Evolutionary conservation across 2,888 invertebrate species (phyloP).

Genomic region (Drosophila nr. perissopoda): DNA sequence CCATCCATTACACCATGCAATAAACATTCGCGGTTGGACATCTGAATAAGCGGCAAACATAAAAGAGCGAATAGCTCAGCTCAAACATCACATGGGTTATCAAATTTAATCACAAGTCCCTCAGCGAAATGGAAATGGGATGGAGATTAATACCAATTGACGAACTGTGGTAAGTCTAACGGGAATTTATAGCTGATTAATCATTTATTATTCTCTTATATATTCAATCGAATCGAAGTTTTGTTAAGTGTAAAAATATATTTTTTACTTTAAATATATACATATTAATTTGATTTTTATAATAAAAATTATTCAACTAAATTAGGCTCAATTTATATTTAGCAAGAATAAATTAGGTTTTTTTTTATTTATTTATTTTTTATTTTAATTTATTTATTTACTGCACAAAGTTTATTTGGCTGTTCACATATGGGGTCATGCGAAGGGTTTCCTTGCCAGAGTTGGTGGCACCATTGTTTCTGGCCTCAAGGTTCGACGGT

Average conservation of each 20-base stretch:
- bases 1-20: slow-evolving; percentile 25
- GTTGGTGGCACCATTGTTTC: background rate
- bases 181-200: no score
- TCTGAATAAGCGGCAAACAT: slow-evolving; percentile 28
- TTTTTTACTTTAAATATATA: background rate
- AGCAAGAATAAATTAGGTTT: background rate
- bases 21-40: slow-evolving; percentile 56
- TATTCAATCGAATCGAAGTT: background rate
- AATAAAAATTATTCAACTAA: no score
- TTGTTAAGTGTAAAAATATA: background rate
- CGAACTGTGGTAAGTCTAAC: background rate
- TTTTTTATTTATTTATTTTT: background rate
- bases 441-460: background rate
- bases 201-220: background rate
- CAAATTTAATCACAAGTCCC: slow-evolving; percentile 59
- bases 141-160: background rate
- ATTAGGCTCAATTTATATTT: no score
- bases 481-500: background rate
- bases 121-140: slow-evolving; percentile 2
- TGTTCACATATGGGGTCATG: background rate
- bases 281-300: no score
- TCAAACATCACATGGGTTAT: slow-evolving; percentile 60
- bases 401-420: background rate
- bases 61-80: slow-evolving; percentile 65
- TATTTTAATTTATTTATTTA: background rate